Evolutionary conservation across 2,797 vertebrate genomes (phyloP), one percentile per base, ranked within the genome.

Genomic region (Glyptemys insculpta): DNA sequence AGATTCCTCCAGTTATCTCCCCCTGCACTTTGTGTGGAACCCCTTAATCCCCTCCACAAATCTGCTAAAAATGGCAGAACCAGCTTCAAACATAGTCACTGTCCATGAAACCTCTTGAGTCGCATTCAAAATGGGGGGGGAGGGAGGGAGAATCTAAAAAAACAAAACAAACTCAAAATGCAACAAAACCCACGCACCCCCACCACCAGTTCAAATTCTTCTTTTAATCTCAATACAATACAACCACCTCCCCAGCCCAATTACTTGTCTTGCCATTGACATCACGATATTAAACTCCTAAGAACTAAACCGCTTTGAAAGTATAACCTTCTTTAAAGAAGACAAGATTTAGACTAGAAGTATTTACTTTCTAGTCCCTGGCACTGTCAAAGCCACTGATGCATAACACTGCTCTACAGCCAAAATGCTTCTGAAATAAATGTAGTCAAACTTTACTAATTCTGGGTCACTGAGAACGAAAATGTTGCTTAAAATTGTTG

Each of bases 231-330:
- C 92, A 88, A 79, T 88, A 94, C 95, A 76, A 12, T 19, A 90
- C 96, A 96, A 90, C 94, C 91, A 87, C 88, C 92, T 97, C 92
- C 92, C 83, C 82, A 88, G 86, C 81, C 95, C 94, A 93, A 89
- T 93, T 95, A 90, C 91, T 94, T 95, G 88, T 95, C 90, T 97
- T 95, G 90, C 89, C 90, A 72, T 44, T 96, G 96, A 96, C 92
- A 96, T 88, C 7, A 2, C 92, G 83, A 94, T 81, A 96, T 95
- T 96, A 91, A 96, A 95, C 94, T 97, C 96, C 91, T 95, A 29
- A 95, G 92, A 97, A 95, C 34, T 91, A 81, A 91, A 92, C 86
- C 5, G 0, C 86, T 97, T 94, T 91, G 95, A 91, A 95, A 93
- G 80, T 11, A 34, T 79, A 94, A 87, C 95, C 94, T 91, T 91